These are phyloP conservation scores for Sycobia sp. DNA, from an alignment of 1,140 invertebrate genomes.

Conservation along the genomic window DNA sequence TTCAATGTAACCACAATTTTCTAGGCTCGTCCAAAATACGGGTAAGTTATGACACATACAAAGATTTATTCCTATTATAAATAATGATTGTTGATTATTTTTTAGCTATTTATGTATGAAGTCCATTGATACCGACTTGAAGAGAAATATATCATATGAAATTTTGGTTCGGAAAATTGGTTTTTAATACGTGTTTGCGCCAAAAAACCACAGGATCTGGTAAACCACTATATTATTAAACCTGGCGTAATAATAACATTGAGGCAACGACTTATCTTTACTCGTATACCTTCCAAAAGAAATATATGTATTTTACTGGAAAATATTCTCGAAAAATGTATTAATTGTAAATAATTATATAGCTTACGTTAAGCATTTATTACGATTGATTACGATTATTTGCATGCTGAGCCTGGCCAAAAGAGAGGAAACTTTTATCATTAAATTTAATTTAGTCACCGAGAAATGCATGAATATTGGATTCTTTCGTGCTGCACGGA, in stretches of 20 bases:
- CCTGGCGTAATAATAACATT: background rate
- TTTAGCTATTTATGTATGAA: background rate
- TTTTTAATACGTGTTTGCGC: background rate
- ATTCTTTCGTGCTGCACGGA: slow-evolving; percentile 4
- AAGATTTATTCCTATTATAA: background rate
- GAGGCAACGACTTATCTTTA: background rate
- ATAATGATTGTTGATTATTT: too few species aligned
- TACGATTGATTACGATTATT: background rate
- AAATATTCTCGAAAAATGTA: too few species aligned
- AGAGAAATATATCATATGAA: too few species aligned
- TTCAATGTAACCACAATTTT: background rate
- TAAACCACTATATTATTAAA: background rate
- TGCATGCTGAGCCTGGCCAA: background rate
- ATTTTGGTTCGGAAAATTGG: background rate
- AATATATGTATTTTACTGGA: background rate
- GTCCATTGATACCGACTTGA: too few species aligned
- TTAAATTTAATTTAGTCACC: background rate
- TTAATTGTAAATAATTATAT: background rate
- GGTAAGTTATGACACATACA: slow-evolving; percentile 10
- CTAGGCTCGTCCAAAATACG: background rate
- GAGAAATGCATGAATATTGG: slow-evolving; percentile 24
- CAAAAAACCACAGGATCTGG: slow-evolving; percentile 12
- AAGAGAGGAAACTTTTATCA: background rate
- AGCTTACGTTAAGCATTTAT: background rate
- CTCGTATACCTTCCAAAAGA: background rate